Evolutionary conservation across 2,888 invertebrate genomes (phyloP), one percentile per base, ranked within the genome.

Genomic region (Cosmopolites sordidus): DNA sequence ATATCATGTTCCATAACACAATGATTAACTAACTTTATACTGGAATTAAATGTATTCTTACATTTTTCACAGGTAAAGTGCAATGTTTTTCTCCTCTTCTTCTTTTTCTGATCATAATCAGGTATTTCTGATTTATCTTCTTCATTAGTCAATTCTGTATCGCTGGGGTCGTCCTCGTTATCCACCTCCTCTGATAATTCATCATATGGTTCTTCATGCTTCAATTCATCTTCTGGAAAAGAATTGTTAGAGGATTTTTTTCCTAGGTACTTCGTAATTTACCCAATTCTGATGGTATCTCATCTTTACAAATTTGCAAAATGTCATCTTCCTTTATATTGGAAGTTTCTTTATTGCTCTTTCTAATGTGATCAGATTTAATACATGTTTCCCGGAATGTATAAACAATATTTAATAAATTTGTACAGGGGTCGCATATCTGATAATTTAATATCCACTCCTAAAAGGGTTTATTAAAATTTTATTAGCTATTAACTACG

Each of bases 1-100:
- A 66, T 64, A 5, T 52, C 55, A 56, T 67, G 67, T 30, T 60
- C 52, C 4, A 54, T 48, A n/a, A 60, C 58, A 56, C 64, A 62
- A 51, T 67, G 67, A 47, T 58, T 56, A 15, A 63, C 58, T 12
- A 67, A 53, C 33, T 60, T 56, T 12, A 57, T 59, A 33, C 62
- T 62, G n/a, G 62, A 61, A 41, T 51, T 52, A 43, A 56, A 65
- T 9, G 33, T 55, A 16, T 49, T 50, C 1, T 56, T 33, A 51
- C 65, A 65, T 38, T 58, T 56, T 53, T 65, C 63, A 52, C 65
- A 65, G 6, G 51, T 38, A 47, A 64, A 65, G 12, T 47, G 18
- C 2, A 52, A 43, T 6, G 44, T 47, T 48, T 60, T 60, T 43
- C 60, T 11, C 39, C 55, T 60, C 15, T 50, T 51, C 40, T 45